These are phyloP conservation scores for Eptatretus atami DNA, from an alignment of 2,797 vertebrate species.

Conservation along the genomic window DNA sequence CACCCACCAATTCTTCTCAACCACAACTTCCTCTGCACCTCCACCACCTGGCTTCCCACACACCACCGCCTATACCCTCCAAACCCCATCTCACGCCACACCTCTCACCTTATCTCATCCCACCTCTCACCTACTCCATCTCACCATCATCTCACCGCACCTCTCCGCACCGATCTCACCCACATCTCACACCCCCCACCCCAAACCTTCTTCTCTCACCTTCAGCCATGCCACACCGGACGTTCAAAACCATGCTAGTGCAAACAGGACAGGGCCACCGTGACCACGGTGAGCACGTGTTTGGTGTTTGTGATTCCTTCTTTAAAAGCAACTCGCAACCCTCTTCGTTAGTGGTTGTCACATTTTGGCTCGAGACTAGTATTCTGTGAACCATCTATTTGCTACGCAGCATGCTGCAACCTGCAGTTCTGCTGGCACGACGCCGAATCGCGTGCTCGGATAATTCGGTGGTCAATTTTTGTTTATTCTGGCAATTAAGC, in stretches of 20 bases:
- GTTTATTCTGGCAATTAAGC: background rate
- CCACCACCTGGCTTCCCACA: too few relatives aligned
- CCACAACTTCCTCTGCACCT: too few relatives aligned
- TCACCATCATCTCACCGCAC: too few relatives aligned
- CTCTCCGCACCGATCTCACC: too few relatives aligned
- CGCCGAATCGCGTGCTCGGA: slow-evolving; percentile 52
- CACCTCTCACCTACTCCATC: too few relatives aligned
- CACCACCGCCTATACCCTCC: too few relatives aligned
- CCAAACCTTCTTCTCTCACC: slow-evolving; percentile 9
- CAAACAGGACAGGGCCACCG: slow-evolving; percentile 17
- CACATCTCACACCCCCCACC: background rate
- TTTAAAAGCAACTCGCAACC: slow-evolving; percentile 76
- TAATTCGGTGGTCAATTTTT: slow-evolving; percentile 30
- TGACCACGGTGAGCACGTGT: slow-evolving; percentile 61
- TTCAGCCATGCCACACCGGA: slow-evolving; percentile 55
- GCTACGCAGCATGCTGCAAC: slow-evolving; percentile 35
- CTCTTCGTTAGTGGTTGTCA: slow-evolving; percentile 95
- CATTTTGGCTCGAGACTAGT: slow-evolving; percentile 98
- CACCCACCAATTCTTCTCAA: too few relatives aligned
- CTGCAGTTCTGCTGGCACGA: slow-evolving; percentile 18
- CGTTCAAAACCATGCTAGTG: slow-evolving; percentile 68
- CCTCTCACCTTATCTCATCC: too few relatives aligned
- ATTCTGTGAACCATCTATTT: too few relatives aligned
- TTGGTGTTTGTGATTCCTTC: slow-evolving; percentile 68
- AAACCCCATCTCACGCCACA: too few relatives aligned